Percentiles rank a stretch among this genome's conserved stretches.
Conservation (phyloP, 2,888 invertebrate genomes). For the Noctua comes region DNA sequence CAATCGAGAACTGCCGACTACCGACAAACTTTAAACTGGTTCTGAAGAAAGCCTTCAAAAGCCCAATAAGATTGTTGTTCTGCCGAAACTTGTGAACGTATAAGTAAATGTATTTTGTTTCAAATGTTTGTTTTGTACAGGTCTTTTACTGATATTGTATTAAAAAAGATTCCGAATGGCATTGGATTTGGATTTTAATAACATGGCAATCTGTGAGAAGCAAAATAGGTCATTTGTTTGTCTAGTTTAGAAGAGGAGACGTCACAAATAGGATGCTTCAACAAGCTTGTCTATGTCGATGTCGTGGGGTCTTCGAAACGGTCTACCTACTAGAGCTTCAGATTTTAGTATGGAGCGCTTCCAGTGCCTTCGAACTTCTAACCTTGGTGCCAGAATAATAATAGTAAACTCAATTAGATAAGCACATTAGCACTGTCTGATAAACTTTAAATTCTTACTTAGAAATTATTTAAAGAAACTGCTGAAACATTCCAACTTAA, state of each 20-base stretch:
- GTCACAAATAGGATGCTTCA: background rate
- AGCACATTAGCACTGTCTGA: constrained; percentile 4
- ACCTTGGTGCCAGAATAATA: background rate
- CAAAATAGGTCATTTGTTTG: background rate
- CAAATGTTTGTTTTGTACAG: constrained; percentile 45
- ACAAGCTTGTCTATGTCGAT: background rate
- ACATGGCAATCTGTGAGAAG: background rate
- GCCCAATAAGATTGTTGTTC: constrained; percentile 69
- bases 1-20: constrained; percentile 66
- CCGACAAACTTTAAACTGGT: constrained; percentile 76
- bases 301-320: background rate
- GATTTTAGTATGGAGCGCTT: background rate
- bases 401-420: constrained; percentile 8
- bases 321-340: background rate
- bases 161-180: constrained; percentile 21
- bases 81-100: constrained; percentile 63
- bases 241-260: background rate
- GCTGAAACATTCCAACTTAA: constrained; percentile 16
- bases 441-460: constrained; percentile 10
- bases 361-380: background rate
- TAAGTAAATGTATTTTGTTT: constrained; percentile 63
- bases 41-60: constrained; percentile 74
- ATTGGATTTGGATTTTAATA: constrained; percentile 28
- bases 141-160: constrained; percentile 24
- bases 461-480: constrained; percentile 10